Percentiles rank a stretch among this genome's conserved stretches.
These are phyloP conservation scores for Aselliscus stoliczkanus DNA, from an alignment of 2,797 vertebrate genomes.

Conservation along the genomic window DNA sequence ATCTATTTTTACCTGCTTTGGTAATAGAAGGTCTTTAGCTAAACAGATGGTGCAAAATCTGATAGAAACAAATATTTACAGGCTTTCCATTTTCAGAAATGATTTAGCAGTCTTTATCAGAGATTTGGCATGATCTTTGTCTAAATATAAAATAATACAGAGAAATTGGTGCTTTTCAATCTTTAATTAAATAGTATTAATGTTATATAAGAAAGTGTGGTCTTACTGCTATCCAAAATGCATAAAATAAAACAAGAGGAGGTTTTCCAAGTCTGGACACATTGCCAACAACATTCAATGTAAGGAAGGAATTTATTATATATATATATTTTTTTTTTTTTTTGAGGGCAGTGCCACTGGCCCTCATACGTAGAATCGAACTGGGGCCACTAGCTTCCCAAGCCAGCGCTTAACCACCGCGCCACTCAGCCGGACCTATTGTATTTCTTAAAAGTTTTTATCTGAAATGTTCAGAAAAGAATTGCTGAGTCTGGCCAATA, in stretches of 20 bases:
- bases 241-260: constrained; percentile 49
- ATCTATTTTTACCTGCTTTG: constrained; percentile 15
- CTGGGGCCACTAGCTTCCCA: no score
- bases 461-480: background rate
- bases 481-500: background rate
- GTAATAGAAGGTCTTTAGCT: constrained; percentile 23
- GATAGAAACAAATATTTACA: constrained; percentile 67
- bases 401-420: no score
- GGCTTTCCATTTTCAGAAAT: constrained; percentile 62
- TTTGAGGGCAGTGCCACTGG: no score
- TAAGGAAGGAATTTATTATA: background rate
- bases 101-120: constrained; percentile 66
- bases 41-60: constrained; percentile 65
- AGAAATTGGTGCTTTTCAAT: constrained; percentile 60
- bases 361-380: no score
- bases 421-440: no score
- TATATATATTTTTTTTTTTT: no score
- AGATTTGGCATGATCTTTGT: background rate
- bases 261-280: constrained; percentile 38
- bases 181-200: constrained; percentile 73
- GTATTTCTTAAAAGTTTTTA: constrained; percentile 12
- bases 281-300: background rate
- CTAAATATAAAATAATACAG: constrained; percentile 70
- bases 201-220: constrained; percentile 52
- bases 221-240: constrained; percentile 42